Evolutionary conservation across 2,888 invertebrate genomes (phyloP), one percentile per base, ranked within the genome.

Genomic region (Harpalus rufipes): DNA sequence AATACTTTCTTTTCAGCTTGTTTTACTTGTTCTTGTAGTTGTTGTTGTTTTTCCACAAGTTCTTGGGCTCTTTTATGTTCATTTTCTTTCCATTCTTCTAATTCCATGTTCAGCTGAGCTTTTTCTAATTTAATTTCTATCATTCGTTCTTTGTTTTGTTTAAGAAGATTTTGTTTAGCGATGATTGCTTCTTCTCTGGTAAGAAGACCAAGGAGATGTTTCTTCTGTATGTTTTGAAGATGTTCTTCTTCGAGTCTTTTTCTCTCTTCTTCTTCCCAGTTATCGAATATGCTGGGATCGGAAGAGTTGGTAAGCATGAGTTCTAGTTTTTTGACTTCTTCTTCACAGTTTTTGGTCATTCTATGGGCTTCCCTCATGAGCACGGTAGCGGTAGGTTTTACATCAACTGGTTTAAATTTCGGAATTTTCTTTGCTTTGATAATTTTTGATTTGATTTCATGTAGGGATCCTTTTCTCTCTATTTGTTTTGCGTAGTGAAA

Each of bases 151-250:
- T 92, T 92, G 87, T 93, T 93, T 12, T 89, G 89, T 85, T 92
- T 91, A 10, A 90, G 80, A 0, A 92, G 81, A 86, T 92, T 92
- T 86, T 92, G 91, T 89, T 93, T 94, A 0, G 94, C 93, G 74
- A 94, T 88, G 21, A 93, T 89, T 7, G 94, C 93, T 89, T 94
- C 93, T 90, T 94, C 94, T 78, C 92, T 91, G 8, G 93, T 92
- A 83, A 94, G 90, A 87, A 93, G 91, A 0, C 93, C 94, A 87
- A 92, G 89, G 59, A 94, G 88, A 89, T 94, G 94, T 89, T 94
- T 94, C 87, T 90, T 92, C 90, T 94, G 93, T 86, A 94, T 93
- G 63, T 92, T 92, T 84, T 92, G 90, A 41, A 93, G 86, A 78
- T 92, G 89, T 87, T 92, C 91, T 87, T 91, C 91, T 89, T 93